phyloP scores from a whole-genome alignment of 2,797 vertebrate genomes.

The Vireo griseus region DNA sequence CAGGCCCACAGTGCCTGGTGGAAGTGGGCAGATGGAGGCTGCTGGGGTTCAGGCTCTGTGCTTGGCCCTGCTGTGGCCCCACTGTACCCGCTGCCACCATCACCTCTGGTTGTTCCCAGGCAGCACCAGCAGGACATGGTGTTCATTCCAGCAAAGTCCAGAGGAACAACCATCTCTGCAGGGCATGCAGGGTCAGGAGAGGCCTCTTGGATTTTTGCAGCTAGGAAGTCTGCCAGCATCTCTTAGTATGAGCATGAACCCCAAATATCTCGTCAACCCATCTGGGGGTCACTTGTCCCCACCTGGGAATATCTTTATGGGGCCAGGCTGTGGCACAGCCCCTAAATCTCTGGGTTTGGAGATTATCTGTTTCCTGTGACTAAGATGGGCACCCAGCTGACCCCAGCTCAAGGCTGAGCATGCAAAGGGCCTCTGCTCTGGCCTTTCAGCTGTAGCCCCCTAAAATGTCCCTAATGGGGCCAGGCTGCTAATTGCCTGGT shows the following conservation, averaged over 20 bases:
- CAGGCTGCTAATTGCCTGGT: background rate
- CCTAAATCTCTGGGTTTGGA: background rate
- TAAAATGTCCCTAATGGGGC: background rate
- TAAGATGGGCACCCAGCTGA: fast-evolving
- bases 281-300: fast-evolving
- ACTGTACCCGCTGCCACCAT: background rate
- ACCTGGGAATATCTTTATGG: background rate
- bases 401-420: background rate
- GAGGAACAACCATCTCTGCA: background rate
- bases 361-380: background rate
- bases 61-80: background rate
- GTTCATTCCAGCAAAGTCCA: background rate
- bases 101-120: background rate
- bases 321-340: background rate
- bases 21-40: background rate
- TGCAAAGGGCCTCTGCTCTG: background rate
- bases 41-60: background rate
- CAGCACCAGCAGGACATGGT: fast-evolving
- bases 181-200: background rate
- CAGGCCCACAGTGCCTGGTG: background rate
- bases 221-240: background rate
- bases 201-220: background rate
- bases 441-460: background rate
- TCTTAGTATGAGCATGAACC: background rate
- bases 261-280: background rate